These are phyloP conservation scores for Apamea anceps DNA, from an alignment of 2,888 invertebrate genomes.

Conservation along the genomic window DNA sequence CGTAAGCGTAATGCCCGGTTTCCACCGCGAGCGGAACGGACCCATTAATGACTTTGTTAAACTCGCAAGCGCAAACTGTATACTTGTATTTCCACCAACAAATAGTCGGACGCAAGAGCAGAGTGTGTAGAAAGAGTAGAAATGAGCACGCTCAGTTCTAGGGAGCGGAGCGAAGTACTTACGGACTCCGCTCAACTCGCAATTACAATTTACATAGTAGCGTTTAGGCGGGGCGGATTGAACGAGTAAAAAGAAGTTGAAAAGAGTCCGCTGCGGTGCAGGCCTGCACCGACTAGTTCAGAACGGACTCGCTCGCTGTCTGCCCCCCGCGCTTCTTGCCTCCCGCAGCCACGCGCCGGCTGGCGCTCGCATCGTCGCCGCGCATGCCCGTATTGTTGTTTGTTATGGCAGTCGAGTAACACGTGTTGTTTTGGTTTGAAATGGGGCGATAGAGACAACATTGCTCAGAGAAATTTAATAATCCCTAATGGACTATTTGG, in stretches of 20 bases:
- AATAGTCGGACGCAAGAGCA: not conserved
- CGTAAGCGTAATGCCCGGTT: constrained; percentile 6
- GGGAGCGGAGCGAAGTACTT: too few relatives aligned
- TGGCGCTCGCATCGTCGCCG: constrained; percentile 30
- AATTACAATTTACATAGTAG: constrained; percentile 5
- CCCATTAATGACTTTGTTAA: constrained; percentile 34
- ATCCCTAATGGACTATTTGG: constrained; percentile 2
- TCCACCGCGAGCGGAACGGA: constrained; percentile 30
- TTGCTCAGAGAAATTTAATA: constrained; percentile 13
- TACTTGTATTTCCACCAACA: not conserved
- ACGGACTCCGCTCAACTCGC: constrained; percentile 23
- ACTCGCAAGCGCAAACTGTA: constrained; percentile 32
- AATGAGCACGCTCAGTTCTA: not conserved
- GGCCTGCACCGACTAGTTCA: constrained; percentile 31
- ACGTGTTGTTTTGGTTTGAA: constrained; percentile 24
- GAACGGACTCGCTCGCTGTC: constrained; percentile 28
- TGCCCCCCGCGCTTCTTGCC: constrained; percentile 14
- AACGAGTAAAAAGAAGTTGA: constrained; percentile 38
- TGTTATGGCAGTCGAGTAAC: constrained; percentile 27
- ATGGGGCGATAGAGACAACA: constrained; percentile 19
- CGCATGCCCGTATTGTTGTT: too few relatives aligned
- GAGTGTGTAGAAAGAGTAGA: constrained; percentile 7
- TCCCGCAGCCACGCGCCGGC: constrained; percentile 24
- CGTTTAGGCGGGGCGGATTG: constrained; percentile 29
- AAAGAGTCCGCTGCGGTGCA: constrained; percentile 41